Conservation (phyloP, 1,140 invertebrate genomes). For the Nebria ingens region DNA sequence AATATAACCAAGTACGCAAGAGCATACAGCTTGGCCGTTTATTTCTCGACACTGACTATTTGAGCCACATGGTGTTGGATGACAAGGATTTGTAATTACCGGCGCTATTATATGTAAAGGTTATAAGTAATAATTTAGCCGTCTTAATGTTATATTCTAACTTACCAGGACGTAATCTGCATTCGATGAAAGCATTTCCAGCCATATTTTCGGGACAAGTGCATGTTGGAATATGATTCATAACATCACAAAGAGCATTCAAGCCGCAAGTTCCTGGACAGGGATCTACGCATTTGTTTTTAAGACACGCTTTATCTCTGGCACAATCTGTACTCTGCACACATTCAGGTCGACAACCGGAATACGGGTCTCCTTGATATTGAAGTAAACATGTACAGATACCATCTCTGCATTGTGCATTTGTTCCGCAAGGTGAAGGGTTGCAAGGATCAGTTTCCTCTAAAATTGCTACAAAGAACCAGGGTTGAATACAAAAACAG, state of each 20-base stretch:
- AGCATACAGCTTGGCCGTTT: conserved; percentile 47
- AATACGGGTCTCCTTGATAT: conserved; percentile 54
- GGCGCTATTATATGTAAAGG: no score
- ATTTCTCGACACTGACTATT: conserved; percentile 50
- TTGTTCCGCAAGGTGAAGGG: conserved; percentile 66
- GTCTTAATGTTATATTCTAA: no score
- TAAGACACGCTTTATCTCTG: conserved; percentile 56
- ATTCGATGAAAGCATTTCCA: conserved; percentile 59
- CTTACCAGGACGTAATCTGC: conserved; percentile 35
- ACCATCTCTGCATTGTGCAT: conserved; percentile 61
- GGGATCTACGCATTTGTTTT: conserved; percentile 58
- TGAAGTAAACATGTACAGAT: conserved; percentile 52
- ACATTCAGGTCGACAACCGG: conserved; percentile 54
- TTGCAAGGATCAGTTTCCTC: conserved; percentile 47
- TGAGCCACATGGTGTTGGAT: conserved; percentile 55
- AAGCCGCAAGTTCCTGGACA: conserved; percentile 59
- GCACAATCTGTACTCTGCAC: conserved; percentile 63
- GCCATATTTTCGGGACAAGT: conserved; percentile 53
- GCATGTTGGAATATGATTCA: conserved; percentile 67
- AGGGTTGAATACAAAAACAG: no score
- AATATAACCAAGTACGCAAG: conserved; percentile 46
- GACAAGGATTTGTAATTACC: conserved; percentile 42
- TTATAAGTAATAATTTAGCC: no score
- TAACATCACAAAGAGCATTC: conserved; percentile 59
- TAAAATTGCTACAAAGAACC: conserved; percentile 12